Evolutionary conservation across 2,113 vertebrate genomes (phyloP), one percentile per base, ranked within the genome.

Genomic region (Phrynosoma platyrhinos): DNA sequence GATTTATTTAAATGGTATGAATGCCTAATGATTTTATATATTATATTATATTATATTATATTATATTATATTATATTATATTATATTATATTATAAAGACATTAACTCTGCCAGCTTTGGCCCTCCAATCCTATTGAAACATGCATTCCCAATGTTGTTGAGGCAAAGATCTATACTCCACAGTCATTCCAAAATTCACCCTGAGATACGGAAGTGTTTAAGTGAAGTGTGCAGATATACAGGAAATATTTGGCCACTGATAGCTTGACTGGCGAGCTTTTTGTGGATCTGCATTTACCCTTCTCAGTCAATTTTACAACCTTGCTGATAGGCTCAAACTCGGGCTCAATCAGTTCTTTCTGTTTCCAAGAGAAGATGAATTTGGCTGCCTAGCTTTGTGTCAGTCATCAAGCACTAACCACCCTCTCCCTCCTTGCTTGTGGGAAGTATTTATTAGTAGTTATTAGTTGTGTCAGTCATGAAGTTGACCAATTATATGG

Each of bases 1-100:
- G 76, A 64, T 93, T 89, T 89, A 90, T 90, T 86, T 91, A 90
- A 92, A 88, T 75, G 82, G 52, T 62, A 42, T 87, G 78, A 78
- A 9, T 89, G 27, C 47, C 58, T 82, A 79, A 79, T 36, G 36
- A 36, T 36, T 36, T 36, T 36, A 36, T 36, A 36, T 36, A 36
- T 36, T 36, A 36, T 36, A 36, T 36, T 36, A 36, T 36, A 36
- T 36, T 36, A 36, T 36, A 36, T 36, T 36, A 36, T 36, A 36
- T 36, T 36, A 36, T 36, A 36, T 36, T 36, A 36, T 36, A 36
- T 36, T 36, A 36, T n/a, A 36, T 36, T 36, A 1, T 36, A 36
- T 36, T 36, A 1, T 36, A 36, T 36, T 36, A 3, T 47, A 47
- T 47, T 6, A 47, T 47, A 7, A 47, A 47, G 47, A 47, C 7